phyloP scores from a whole-genome alignment of 2,113 vertebrate species.

The Sorex fumeus region DNA sequence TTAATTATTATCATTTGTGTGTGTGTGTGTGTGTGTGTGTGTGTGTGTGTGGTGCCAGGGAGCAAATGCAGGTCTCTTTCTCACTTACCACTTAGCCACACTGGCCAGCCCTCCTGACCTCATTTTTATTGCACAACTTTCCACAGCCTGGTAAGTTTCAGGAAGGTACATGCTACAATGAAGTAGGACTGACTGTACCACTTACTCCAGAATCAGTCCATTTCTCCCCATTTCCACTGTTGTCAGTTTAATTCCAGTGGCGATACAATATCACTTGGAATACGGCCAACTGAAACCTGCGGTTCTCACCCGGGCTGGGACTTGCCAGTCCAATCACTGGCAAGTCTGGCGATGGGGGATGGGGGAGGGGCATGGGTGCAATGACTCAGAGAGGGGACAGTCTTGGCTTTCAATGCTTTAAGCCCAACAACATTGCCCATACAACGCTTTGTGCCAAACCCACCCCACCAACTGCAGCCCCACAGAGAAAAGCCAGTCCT shows the following conservation, averaged over 20 bases:
- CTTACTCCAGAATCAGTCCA: conserved; percentile 21
- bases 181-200: neutral
- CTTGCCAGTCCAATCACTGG: neutral
- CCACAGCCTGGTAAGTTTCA: conserved; percentile 5
- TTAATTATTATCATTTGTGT: too few species aligned
- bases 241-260: conserved; percentile 22
- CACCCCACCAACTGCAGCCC: neutral
- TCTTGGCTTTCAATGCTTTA: neutral
- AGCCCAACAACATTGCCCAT: neutral
- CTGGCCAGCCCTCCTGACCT: too few species aligned
- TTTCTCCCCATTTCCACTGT: conserved; percentile 27
- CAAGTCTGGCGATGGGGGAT: neutral
- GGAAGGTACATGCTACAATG: neutral
- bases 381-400: neutral
- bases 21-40: too few species aligned
- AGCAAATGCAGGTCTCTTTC: too few species aligned
- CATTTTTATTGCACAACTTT: conserved; percentile 11
- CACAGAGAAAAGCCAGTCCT: conserved; percentile 52
- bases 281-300: neutral
- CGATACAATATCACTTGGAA: neutral
- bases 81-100: too few species aligned
- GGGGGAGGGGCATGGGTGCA: neutral
- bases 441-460: neutral
- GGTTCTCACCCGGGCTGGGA: conserved; percentile 9
- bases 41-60: too few species aligned